Evolutionary conservation across 2,797 vertebrate genomes (phyloP).

Genomic region (Antennarius maculatus): DNA sequence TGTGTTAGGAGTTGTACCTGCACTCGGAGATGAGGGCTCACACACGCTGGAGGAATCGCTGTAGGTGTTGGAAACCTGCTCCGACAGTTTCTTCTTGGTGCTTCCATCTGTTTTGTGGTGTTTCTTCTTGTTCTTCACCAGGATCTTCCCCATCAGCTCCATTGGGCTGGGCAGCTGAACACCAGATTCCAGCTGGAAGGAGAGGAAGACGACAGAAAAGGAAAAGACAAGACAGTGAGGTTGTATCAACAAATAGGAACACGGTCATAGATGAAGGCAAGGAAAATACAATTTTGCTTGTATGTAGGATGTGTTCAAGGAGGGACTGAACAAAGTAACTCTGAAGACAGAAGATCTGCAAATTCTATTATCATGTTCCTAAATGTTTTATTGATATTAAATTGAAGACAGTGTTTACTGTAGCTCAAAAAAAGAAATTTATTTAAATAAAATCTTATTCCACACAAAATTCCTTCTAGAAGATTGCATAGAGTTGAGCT

Average conservation of each 20-base stretch:
- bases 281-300: neutral
- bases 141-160: slow-evolving; percentile 96
- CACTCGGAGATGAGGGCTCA: slow-evolving; percentile 93
- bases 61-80: slow-evolving; percentile 93
- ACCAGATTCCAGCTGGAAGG: slow-evolving; percentile 87
- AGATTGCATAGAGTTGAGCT: slow-evolving; percentile 19
- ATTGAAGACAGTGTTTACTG: slow-evolving; percentile 2
- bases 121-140: slow-evolving; percentile 99
- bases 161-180: slow-evolving; percentile 93
- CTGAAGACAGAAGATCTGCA: neutral
- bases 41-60: slow-evolving; percentile 94
- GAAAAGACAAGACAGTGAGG: neutral
- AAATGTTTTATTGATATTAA: neutral
- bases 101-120: slow-evolving; percentile 90
- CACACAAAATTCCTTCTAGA: neutral
- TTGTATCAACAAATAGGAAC: slow-evolving; percentile 2
- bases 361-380: neutral
- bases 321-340: neutral
- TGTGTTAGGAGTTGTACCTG: slow-evolving; percentile 79
- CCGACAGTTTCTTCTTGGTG: slow-evolving; percentile 92
- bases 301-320: neutral
- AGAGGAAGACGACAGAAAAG: neutral
- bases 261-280: neutral
- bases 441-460: neutral
- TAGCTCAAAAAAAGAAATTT: neutral